Conservation (phyloP, 1,140 invertebrate genomes). For the Cydia fagiglandana region DNA sequence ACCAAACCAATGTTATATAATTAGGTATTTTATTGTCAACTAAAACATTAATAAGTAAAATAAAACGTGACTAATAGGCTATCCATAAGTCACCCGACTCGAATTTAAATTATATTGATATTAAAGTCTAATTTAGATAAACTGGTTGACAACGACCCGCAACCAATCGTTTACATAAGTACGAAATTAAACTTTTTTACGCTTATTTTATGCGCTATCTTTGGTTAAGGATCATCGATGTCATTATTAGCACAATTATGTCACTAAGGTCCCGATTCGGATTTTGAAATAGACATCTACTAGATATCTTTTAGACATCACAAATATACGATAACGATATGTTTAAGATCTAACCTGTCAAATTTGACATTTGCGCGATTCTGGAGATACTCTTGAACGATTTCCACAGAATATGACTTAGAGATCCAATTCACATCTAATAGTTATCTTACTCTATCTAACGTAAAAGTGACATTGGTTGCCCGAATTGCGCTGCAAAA, state of each 20-base stretch:
- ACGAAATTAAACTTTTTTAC: slow-evolving; percentile 1
- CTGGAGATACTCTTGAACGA: too few relatives aligned
- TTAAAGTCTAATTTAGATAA: slow-evolving; percentile 6
- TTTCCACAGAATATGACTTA: too few relatives aligned
- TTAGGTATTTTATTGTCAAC: background rate
- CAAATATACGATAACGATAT: too few relatives aligned
- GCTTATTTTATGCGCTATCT: background rate
- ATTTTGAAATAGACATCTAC: too few relatives aligned
- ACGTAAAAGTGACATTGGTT: too few relatives aligned
- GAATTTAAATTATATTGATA: background rate
- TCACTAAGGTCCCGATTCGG: too few relatives aligned
- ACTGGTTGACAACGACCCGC: background rate
- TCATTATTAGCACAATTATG: slow-evolving; percentile 23
- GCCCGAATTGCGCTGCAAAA: too few relatives aligned
- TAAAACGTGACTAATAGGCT: background rate
- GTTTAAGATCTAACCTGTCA: too few relatives aligned
- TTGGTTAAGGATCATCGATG: background rate
- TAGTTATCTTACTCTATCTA: too few relatives aligned
- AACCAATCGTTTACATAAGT: slow-evolving; percentile 21
- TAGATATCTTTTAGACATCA: too few relatives aligned
- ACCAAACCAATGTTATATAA: background rate
- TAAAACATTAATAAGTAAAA: background rate
- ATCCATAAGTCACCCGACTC: slow-evolving; percentile 21
- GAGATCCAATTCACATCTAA: too few relatives aligned
- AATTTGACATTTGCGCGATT: too few relatives aligned